phyloP scores from a whole-genome alignment of 2,888 invertebrate genomes.

The Ametastegia equiseti region DNA sequence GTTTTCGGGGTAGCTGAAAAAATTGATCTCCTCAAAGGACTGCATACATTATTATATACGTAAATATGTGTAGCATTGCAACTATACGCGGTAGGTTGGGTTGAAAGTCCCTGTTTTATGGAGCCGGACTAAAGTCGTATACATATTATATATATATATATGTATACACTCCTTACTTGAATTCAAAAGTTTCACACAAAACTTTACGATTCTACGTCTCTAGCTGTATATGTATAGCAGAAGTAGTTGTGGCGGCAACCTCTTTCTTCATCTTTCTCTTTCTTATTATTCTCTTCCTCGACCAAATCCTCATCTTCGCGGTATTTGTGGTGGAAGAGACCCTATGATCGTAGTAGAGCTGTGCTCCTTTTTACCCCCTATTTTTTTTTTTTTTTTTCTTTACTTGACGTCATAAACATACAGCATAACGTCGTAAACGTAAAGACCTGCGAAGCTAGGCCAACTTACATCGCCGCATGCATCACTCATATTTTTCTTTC shows the following conservation, averaged over 20 bases:
- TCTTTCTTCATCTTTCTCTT: not conserved
- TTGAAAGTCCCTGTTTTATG: slow-evolving; percentile 67
- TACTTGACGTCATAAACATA: not conserved
- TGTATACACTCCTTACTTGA: slow-evolving; percentile 64
- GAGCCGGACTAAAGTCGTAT: slow-evolving; percentile 55
- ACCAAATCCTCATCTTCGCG: not conserved
- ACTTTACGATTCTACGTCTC: slow-evolving; percentile 72
- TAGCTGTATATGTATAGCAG: slow-evolving; percentile 66
- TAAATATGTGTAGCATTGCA: not conserved
- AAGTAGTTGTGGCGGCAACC: not conserved
- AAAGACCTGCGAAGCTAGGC: not conserved
- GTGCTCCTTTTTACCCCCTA: not conserved
- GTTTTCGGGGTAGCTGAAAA: too few relatives aligned
- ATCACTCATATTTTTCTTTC: not conserved
- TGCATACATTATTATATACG: not conserved
- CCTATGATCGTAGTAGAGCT: not conserved
- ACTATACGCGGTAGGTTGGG: not conserved
- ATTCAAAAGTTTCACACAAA: slow-evolving; percentile 71
- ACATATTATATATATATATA: too few relatives aligned
- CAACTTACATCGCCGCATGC: not conserved
- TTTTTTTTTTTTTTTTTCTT: not conserved
- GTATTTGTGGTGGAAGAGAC: not conserved
- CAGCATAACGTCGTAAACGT: not conserved
- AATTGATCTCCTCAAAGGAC: not conserved
- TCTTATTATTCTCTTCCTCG: not conserved